Evolutionary conservation across 2,888 invertebrate genomes (phyloP).

Genomic region (Caenorhabditis sulstoni): DNA sequence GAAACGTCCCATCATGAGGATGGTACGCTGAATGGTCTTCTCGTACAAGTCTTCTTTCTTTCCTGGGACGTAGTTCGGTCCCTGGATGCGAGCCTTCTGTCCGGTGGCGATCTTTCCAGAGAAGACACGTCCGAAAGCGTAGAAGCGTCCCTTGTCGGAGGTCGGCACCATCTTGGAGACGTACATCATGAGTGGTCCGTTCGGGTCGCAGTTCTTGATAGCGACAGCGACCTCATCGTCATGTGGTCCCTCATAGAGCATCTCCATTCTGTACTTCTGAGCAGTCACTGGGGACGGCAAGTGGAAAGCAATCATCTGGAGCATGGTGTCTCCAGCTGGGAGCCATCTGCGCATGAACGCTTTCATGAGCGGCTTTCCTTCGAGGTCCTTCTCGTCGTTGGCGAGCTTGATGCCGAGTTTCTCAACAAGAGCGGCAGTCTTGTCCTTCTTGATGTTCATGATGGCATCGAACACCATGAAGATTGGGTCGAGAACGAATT

Average conservation of each 20-base stretch:
- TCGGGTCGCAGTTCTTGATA: slow-evolving; percentile 91
- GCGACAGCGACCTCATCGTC: slow-evolving; percentile 94
- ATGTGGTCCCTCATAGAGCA: slow-evolving; percentile 98
- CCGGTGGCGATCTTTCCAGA: slow-evolving; percentile 88
- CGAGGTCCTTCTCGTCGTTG: slow-evolving; percentile 95
- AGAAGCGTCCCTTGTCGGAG: slow-evolving; percentile 99
- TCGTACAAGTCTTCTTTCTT: slow-evolving; percentile 99
- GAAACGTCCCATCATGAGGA: slow-evolving; percentile 99
- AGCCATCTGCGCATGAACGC: slow-evolving; percentile 99
- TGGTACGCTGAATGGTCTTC: slow-evolving; percentile 98
- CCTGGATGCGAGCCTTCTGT: slow-evolving; percentile 93
- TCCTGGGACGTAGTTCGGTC: slow-evolving; percentile 96
- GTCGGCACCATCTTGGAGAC: slow-evolving; percentile 99
- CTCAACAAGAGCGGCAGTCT: slow-evolving; percentile 89
- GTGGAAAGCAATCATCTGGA: slow-evolving; percentile 99
- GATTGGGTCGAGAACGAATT: slow-evolving; percentile 98
- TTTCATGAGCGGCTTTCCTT: slow-evolving; percentile 95
- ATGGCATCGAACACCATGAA: slow-evolving; percentile 92
- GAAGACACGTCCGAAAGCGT: slow-evolving; percentile 99
- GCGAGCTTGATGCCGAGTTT: slow-evolving; percentile 94
- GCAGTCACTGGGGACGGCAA: slow-evolving; percentile 98
- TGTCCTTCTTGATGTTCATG: slow-evolving; percentile 96
- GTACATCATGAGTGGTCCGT: slow-evolving; percentile 99
- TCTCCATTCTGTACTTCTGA: slow-evolving; percentile 95
- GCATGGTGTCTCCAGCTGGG: slow-evolving; percentile 98